Conservation (phyloP, 1,140 invertebrate genomes). For the Trichonephila clavipes region DNA sequence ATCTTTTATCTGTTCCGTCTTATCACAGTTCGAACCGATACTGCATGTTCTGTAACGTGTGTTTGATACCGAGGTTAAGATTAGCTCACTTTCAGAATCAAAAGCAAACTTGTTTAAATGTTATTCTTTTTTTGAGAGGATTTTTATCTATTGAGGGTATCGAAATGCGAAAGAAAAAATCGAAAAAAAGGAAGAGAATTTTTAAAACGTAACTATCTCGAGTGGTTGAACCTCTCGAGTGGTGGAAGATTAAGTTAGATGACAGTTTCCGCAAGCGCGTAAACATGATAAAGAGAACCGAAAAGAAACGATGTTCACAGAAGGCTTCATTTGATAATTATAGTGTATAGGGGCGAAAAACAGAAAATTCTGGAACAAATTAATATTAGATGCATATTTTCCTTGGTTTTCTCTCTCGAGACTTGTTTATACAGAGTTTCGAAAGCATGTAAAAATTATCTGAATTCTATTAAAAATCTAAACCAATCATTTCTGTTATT, state of each 20-base stretch:
- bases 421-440: no score
- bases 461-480: no score
- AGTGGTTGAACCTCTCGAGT: neutral
- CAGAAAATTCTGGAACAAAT: neutral
- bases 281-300: conserved; percentile 26
- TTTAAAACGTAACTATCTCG: conserved; percentile 27
- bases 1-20: neutral
- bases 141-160: conserved; percentile 23
- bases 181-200: neutral
- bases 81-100: conserved; percentile 5
- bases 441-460: no score
- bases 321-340: neutral
- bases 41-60: neutral
- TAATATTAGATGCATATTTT: neutral
- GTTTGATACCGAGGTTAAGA: neutral
- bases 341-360: neutral
- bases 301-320: neutral
- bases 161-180: conserved; percentile 3
- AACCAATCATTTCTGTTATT: no score
- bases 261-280: conserved; percentile 4
- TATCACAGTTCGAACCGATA: neutral
- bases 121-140: conserved; percentile 15
- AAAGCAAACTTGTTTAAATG: conserved; percentile 28
- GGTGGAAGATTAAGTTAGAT: neutral
- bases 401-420: no score